Base-by-base conservation (phyloP, 2,797 vertebrate species). In the Pseudochirops cupreus region DNA sequence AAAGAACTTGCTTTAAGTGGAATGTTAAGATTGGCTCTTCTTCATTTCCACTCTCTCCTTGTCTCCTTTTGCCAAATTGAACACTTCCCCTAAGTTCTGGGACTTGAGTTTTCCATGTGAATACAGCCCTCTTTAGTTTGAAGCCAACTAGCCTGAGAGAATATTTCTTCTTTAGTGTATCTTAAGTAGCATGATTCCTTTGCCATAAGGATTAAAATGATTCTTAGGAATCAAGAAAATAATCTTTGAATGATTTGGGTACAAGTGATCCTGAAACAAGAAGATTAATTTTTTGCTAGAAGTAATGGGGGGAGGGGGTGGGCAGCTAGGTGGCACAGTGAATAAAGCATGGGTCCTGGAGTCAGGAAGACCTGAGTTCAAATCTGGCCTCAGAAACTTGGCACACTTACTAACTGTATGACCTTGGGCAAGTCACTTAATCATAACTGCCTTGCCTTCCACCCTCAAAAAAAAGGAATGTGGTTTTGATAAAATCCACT, bases 221-320 rank as follows among this genome's bases (percentile, higher is more conserved):
- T 46, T 56, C n/a, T 90, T 90, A 53, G 89, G 56, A 96, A 92
- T 57, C 11, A 46, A 95, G 46, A 1, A 91, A 52, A 16, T 91
- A 52, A 33, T 90, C 93, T 90, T 92, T 74, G 55, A 0, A 91
- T 55, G 21, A 94, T 67, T 31, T 55, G 91, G 29, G 29, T 50
- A 87, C 90, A 57, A 11, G 28, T 55, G 74, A 59, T 2, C 50
- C 28, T 74, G 90, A 90, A 13, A 91, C 33, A 58, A 21, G 29
- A 33, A 33, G 52, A 33, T 55, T 92, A 16, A 24, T 57, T 62
- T 94, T 96, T 94, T 92, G 92, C 21, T 57, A 56, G 92, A 56
- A 31, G 10, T 52, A 26, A 93, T 82, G 53, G 53, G 9, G 10
- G 53, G 7, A 53, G 53, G 53, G 53, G 5, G 5, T 4, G 52